Evolutionary conservation across 2,797 vertebrate genomes (phyloP).

Genomic region (Pitangus sulphuratus): DNA sequence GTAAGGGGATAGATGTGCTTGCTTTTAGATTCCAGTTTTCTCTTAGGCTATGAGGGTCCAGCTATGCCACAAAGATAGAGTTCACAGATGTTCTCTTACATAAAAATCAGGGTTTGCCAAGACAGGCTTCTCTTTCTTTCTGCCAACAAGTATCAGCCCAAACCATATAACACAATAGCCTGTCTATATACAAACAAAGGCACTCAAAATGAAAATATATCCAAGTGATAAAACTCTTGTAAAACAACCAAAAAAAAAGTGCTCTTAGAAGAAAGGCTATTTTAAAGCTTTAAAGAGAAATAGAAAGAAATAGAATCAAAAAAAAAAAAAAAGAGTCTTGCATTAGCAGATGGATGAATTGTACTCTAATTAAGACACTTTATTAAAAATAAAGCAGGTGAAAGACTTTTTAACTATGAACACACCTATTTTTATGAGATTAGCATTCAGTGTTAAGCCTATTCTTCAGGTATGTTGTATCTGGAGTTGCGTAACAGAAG

Average conservation of each 20-base stretch:
- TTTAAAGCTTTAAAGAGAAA: neutral
- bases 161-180: constrained; percentile 21
- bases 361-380: neutral
- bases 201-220: constrained; percentile 3
- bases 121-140: neutral
- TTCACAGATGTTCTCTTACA: constrained; percentile 6
- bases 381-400: neutral
- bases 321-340: neutral
- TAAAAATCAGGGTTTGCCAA: constrained; percentile 17
- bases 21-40: neutral
- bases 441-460: neutral
- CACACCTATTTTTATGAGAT: neutral
- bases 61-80: neutral
- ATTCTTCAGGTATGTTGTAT: neutral
- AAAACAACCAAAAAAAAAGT: neutral
- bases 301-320: neutral
- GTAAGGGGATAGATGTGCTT: neutral
- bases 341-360: neutral
- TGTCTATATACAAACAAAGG: constrained; percentile 2
- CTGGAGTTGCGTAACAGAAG: neutral
- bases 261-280: neutral
- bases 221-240: neutral
- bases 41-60: neutral
- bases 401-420: neutral
- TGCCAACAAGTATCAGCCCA: constrained; percentile 4